Base-by-base conservation (phyloP, 1,140 invertebrate genomes). In the Diorhabda carinulata region DNA sequence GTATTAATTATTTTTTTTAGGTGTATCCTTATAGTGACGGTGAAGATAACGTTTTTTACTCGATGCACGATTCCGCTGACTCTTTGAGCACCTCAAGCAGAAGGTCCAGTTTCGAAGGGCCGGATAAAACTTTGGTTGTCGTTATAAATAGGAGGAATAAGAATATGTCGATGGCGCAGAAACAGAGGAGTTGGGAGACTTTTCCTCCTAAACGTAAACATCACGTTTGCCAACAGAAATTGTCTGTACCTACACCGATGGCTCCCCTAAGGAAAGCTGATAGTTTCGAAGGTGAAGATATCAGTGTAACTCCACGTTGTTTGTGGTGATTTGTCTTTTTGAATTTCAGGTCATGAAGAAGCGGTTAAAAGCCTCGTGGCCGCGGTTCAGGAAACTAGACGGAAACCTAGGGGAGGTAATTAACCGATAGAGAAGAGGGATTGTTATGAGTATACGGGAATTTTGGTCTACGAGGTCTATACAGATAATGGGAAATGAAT, bases 341-440 rank as follows among this genome's bases (percentile, higher is more conserved):
- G n/a, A 52, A 7, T 7, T 64, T 56, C 41, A 79, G 88, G 89
- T 3, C 89, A 91, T 77, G 89, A 91, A 78, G 89, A 90, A 74
- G 88, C 89, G 4, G 89, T 91, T 3, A 83, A 89, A 63, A 89
- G 88, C 4, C 79, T 91, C 60, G 89, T 91, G 3, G 88, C 88
- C 9, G 89, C 88, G 25, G 88, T 90, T 0, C 88, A 90, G 72
- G 88, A 91, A 79, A 90, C 87, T 2, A 81, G 89, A 52, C 78
- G 80, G 41, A 80, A 83, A 73, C 82, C 80, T 1, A 80, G 80
- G 61, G 67, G 76, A 43, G 73, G 76, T 41, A 78, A 78, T 76
- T 79, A 77, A 78, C 72, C 57, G 57, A 67, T 44, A 61, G 43
- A 60, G 59, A 72, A 45, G 44, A 9, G 57, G 58, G 69, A 68